Percentiles rank a stretch among this genome's conserved stretches.
These are phyloP conservation scores for Bibio marci DNA, from an alignment of 2,888 invertebrate genomes.

Conservation along the genomic window DNA sequence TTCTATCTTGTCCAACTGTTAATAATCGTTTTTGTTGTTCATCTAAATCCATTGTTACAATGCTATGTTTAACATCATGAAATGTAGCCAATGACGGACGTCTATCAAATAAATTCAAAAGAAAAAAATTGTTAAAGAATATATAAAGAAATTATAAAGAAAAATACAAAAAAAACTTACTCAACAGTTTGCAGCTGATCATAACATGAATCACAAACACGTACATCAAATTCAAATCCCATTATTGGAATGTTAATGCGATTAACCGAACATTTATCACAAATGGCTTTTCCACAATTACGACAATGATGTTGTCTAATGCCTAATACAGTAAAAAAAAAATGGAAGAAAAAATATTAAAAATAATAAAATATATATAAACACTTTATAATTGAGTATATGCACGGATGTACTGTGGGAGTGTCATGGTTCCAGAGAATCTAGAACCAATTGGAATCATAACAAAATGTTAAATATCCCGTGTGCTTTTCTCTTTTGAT, in stretches of 20 bases:
- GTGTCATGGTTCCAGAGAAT: too few species aligned
- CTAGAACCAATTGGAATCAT: too few species aligned
- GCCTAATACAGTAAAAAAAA: slow-evolving; percentile 14
- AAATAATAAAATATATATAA: too few species aligned
- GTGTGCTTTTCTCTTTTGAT: too few species aligned
- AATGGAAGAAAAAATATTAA: neutral
- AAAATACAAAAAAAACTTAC: slow-evolving; percentile 40
- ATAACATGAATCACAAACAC: slow-evolving; percentile 88
- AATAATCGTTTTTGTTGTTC: slow-evolving; percentile 73
- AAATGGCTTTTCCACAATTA: slow-evolving; percentile 89
- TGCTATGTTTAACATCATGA: slow-evolving; percentile 87
- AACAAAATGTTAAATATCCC: too few species aligned
- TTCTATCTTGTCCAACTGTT: slow-evolving; percentile 86
- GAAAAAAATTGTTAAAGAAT: neutral
- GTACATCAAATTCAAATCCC: slow-evolving; percentile 96
- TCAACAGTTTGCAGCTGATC: slow-evolving; percentile 66
- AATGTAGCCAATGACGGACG: slow-evolving; percentile 84
- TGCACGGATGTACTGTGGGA: too few species aligned
- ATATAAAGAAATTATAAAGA: neutral
- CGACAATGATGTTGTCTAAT: slow-evolving; percentile 83
- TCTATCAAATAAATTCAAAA: slow-evolving; percentile 34
- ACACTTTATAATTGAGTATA: too few species aligned
- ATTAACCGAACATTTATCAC: slow-evolving; percentile 79
- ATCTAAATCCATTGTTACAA: slow-evolving; percentile 77
- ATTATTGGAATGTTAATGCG: slow-evolving; percentile 82